These are phyloP conservation scores for Penaeus vannamei DNA, from an alignment of 1,140 invertebrate genomes.

Conservation along the genomic window DNA sequence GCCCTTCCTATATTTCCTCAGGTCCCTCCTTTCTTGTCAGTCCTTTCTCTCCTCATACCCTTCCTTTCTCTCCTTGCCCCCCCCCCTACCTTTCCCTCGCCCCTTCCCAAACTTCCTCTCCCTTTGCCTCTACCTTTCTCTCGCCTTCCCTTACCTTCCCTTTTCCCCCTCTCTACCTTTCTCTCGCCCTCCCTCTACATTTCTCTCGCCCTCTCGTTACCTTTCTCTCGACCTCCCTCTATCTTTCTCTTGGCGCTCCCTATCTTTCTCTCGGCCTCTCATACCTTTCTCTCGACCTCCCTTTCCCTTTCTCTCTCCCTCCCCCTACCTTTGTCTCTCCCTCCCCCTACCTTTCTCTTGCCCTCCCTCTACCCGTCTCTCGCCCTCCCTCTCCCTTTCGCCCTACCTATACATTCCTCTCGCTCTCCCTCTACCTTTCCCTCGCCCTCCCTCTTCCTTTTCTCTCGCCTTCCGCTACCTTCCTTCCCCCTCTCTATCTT, in stretches of 20 bases:
- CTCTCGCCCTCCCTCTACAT: neutral
- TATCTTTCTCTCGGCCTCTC: neutral
- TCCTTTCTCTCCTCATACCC: neutral
- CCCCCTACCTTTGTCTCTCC: neutral
- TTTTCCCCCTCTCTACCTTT: neutral
- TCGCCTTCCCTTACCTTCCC: too few relatives aligned
- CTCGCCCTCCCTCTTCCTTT: neutral
- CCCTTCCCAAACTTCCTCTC: neutral
- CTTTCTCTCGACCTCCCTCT: neutral
- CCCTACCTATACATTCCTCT: neutral
- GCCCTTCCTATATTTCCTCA: neutral
- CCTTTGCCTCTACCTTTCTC: too few relatives aligned
- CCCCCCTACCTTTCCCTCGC: neutral
- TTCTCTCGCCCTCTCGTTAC: neutral
- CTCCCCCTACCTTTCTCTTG: neutral
- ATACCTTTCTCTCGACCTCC: too few relatives aligned
- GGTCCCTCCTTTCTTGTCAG: neutral
- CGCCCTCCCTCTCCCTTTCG: neutral
- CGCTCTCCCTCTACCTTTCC: neutral
- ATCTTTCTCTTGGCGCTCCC: neutral
- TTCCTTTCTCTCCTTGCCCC: neutral
- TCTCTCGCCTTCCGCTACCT: neutral
- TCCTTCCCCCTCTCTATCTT: constrained; percentile 24
- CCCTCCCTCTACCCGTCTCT: neutral
- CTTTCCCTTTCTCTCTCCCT: neutral